phyloP scores from a whole-genome alignment of 2,113 vertebrate species.

The Arenaria interpres region DNA sequence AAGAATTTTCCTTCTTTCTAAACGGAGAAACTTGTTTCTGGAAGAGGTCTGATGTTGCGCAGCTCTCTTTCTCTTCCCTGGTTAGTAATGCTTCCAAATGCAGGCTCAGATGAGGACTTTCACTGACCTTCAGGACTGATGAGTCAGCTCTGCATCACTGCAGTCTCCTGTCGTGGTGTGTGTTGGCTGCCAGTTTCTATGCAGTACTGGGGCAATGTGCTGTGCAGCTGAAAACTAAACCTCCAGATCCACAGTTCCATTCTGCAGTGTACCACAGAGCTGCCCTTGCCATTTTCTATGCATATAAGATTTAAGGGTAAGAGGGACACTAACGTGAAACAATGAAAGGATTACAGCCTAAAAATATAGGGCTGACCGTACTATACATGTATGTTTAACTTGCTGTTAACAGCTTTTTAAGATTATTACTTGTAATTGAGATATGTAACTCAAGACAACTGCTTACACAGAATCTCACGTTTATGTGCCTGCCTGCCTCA shows the following conservation, averaged over 20 bases:
- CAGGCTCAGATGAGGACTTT: neutral
- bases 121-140: conserved; percentile 6
- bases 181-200: neutral
- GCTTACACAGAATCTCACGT: neutral
- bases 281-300: neutral
- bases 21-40: neutral
- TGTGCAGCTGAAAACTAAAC: neutral
- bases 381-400: neutral
- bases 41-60: neutral
- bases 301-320: neutral
- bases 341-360: neutral
- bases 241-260: fast-evolving
- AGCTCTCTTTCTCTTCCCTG: neutral
- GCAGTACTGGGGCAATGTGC: neutral
- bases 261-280: neutral
- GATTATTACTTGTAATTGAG: neutral
- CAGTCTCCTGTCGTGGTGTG: neutral
- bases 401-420: neutral
- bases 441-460: neutral
- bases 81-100: neutral
- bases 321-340: neutral
- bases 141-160: conserved; percentile 54
- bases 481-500: neutral
- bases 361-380: neutral
- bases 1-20: neutral